Evolutionary conservation across 2,113 vertebrate species (phyloP), one percentile per base, ranked within the genome.

Genomic region (Myrmecobius fasciatus): DNA sequence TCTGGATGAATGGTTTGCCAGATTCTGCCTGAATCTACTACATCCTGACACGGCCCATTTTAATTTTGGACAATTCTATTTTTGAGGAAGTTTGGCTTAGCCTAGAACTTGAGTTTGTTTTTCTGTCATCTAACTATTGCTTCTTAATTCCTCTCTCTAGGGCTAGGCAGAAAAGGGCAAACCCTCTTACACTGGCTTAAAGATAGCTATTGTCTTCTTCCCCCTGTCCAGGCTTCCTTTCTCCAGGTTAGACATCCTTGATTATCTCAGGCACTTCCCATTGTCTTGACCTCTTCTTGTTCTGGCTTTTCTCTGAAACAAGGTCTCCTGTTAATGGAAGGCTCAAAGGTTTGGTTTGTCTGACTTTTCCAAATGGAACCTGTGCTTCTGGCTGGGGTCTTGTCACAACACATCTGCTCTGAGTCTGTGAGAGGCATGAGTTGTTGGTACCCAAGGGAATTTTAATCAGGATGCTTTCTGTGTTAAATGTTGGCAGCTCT

Each of bases 401-500:
- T 94, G 46, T 92, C 28, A 43, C 5, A 53, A 8, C 28, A 9
- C 8, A 3, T 90, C 6, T 92, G 2, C 89, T 91, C 54, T 89
- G 96, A 91, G 43, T 95, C 75, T 3, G 3, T 49, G 90, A 52
- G 91, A 95, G 5, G 3, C 31, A 17, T 10, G 2, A 20, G 1
- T 96, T n/a, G 43, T 93, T 67, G 17, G 36, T 92, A 0, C 36
- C 92, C 25, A 25, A 75, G n/a, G 26, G 31, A 93, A 91, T 96
- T 96, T 96, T 90, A 96, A 67, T 89, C 24, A 28, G 43, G 0
- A 92, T 31, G 90, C 88, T 25, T 60, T 95, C 96, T 89, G 43
- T 60, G 60, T 94, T 95, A 95, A 95, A 96, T 93, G 89, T 90
- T 3, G 26, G n/a, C 67, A 92, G n/a, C 93, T 96, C 97, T 97